Conservation (phyloP, 2,888 invertebrate genomes). For the Pemphredon lugubris region DNA sequence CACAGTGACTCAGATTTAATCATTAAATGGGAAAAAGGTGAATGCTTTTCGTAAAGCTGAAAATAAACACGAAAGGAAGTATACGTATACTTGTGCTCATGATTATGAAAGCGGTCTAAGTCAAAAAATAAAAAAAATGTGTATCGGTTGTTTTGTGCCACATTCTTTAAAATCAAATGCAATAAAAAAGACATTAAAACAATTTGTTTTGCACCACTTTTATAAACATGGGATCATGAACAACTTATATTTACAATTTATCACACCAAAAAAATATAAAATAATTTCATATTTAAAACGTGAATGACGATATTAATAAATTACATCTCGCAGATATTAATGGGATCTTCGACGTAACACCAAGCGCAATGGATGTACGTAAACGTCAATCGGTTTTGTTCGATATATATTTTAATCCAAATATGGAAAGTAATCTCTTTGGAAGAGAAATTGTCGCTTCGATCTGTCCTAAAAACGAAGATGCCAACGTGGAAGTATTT, state of each 20-base stretch:
- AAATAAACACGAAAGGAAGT: background rate
- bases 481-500: background rate
- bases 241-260: no score
- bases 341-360: constrained; percentile 43
- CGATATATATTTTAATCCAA: constrained; percentile 51
- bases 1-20: constrained; percentile 57
- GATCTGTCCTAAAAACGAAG: constrained; percentile 8
- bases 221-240: no score
- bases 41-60: background rate
- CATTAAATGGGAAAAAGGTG: constrained; percentile 72
- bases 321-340: constrained; percentile 44
- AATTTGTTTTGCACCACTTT: no score
- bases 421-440: constrained; percentile 29
- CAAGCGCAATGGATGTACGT: constrained; percentile 16
- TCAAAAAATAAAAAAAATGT: no score
- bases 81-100: no score
- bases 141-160: no score
- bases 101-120: no score
- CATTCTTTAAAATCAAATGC: background rate
- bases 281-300: no score
- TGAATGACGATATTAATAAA: no score
- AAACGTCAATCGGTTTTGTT: constrained; percentile 41
- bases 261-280: no score
- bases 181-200: no score
- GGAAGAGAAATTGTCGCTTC: constrained; percentile 38